Conservation (phyloP, 2,888 invertebrate species). For the Nomada hirtipes region DNA sequence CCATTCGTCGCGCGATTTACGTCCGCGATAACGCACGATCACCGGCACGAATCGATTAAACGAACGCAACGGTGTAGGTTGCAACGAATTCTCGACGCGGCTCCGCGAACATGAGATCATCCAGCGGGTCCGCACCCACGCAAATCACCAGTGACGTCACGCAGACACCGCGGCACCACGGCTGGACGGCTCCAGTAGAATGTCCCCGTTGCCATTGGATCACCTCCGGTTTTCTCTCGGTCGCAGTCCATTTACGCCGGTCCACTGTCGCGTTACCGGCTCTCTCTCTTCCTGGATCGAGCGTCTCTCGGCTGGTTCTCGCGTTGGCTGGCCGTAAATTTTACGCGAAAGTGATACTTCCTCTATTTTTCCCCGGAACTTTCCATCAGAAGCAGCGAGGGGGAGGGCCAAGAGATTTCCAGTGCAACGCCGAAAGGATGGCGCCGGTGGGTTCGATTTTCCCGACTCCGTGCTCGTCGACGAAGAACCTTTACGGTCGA, state of each 20-base stretch:
- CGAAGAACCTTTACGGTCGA: constrained; percentile 24
- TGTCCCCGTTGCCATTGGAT: constrained; percentile 65
- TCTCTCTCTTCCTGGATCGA: constrained; percentile 15
- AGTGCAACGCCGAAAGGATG: constrained; percentile 13
- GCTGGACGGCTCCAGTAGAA: constrained; percentile 60
- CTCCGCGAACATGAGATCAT: constrained; percentile 67
- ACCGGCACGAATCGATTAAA: constrained; percentile 30
- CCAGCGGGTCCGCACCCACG: constrained; percentile 64
- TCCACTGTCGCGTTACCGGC: constrained; percentile 57
- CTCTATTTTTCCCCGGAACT: not conserved
- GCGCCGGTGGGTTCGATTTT: not conserved
- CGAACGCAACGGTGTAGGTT: constrained; percentile 4
- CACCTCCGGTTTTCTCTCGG: constrained; percentile 67
- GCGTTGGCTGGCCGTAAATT: constrained; percentile 29
- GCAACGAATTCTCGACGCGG: constrained; percentile 27
- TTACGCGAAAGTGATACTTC: constrained; percentile 23
- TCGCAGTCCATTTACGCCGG: constrained; percentile 66
- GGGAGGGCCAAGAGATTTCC: not conserved
- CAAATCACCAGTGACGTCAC: constrained; percentile 64
- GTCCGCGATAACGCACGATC: not conserved
- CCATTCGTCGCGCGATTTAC: not conserved
- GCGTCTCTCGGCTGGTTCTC: constrained; percentile 23
- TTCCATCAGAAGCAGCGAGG: not conserved
- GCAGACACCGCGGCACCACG: constrained; percentile 20
- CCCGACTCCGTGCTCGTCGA: not conserved